phyloP scores from a whole-genome alignment of 2,113 vertebrate species.

The Phalacrocorax brasilianus region DNA sequence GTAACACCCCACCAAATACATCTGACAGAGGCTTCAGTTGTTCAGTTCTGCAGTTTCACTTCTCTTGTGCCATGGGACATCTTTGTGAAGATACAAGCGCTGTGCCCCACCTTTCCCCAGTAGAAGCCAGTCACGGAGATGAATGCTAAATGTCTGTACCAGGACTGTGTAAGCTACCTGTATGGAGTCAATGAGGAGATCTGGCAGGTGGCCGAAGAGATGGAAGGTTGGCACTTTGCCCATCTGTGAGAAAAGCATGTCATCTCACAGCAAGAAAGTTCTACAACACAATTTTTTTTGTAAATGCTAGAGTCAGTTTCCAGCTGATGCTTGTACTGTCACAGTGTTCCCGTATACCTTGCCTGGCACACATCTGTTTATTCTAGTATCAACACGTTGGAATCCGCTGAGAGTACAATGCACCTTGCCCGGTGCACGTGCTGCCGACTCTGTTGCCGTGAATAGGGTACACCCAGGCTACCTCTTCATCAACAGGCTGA shows the following conservation, averaged over 20 bases:
- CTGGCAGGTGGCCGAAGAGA: not conserved
- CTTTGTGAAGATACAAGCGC: not conserved
- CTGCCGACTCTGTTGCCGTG: not conserved
- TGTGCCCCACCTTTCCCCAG: not conserved
- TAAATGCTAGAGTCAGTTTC: not conserved
- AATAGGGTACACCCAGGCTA: not conserved
- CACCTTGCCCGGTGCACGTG: accelerated
- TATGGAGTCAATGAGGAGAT: not conserved
- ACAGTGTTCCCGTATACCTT: not conserved
- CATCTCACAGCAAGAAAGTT: not conserved
- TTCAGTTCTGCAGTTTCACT: not conserved
- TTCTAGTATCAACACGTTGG: not conserved
- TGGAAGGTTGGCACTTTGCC: accelerated
- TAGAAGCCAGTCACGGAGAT: not conserved
- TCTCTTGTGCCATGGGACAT: accelerated
- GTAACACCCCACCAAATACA: not conserved
- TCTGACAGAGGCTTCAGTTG: not conserved
- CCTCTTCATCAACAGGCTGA: not conserved
- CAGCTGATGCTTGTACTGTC: not conserved
- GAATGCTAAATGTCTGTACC: not conserved
- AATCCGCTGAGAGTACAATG: not conserved
- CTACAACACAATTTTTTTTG: not conserved
- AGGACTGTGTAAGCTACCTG: not conserved
- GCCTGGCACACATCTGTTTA: not conserved
- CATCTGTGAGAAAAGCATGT: not conserved